phyloP scores from a whole-genome alignment of 2,797 vertebrate species.

The Saxicola maurus region DNA sequence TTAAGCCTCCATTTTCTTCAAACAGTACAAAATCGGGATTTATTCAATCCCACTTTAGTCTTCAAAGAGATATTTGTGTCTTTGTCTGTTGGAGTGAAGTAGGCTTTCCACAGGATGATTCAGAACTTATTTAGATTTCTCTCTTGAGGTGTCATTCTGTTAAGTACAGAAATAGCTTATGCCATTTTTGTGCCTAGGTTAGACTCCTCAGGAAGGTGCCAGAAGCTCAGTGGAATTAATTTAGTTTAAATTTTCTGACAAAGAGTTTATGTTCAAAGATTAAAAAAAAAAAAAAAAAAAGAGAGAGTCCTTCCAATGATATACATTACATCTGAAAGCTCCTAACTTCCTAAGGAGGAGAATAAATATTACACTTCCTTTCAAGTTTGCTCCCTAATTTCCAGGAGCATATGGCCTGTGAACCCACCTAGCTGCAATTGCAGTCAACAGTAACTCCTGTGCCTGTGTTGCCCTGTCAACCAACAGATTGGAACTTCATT shows the following conservation, averaged over 20 bases:
- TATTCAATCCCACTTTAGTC: neutral
- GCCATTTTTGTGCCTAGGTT: neutral
- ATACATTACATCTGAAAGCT: neutral
- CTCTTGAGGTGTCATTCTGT: neutral
- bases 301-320: neutral
- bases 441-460: neutral
- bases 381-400: neutral
- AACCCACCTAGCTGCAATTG: neutral
- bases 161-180: neutral
- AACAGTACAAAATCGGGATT: neutral
- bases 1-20: neutral
- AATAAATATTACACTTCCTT: neutral
- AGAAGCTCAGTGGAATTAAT: neutral
- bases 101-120: neutral
- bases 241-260: neutral
- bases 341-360: neutral
- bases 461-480: neutral
- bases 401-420: neutral
- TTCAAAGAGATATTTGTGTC: neutral
- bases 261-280: neutral
- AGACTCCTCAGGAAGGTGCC: neutral
- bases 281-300: neutral
- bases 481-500: neutral
- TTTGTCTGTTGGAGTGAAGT: neutral
- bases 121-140: slow-evolving; percentile 4